Conservation (phyloP, 2,113 vertebrate genomes). For the Platycercus adscitus region DNA sequence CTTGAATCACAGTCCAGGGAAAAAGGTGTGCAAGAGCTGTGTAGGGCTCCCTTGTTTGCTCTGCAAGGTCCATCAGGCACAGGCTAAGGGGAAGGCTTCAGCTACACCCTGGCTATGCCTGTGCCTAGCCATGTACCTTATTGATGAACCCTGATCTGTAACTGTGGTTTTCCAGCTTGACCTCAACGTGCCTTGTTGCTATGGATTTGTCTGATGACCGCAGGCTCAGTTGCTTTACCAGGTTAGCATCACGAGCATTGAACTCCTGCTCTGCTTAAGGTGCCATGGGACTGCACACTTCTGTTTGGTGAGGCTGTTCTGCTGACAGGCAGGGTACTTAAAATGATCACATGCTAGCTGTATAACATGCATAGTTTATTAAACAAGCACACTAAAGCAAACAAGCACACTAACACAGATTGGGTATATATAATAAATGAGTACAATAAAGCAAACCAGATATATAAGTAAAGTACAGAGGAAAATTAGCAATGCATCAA, state of each 20-base stretch:
- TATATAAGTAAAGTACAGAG: not conserved
- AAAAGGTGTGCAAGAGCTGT: not conserved
- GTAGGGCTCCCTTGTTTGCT: not conserved
- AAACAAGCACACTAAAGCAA: not conserved
- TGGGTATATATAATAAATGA: not conserved
- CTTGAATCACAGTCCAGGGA: not conserved
- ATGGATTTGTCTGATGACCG: not conserved
- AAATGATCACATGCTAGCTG: not conserved
- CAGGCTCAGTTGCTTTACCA: not conserved
- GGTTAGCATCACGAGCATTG: not conserved
- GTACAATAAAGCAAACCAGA: not conserved
- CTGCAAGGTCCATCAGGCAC: not conserved
- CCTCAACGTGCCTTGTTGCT: not conserved
- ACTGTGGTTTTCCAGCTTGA: not conserved
- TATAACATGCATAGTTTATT: not conserved
- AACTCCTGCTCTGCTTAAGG: not conserved
- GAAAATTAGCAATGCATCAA: not conserved
- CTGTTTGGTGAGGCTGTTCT: not conserved
- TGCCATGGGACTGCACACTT: not conserved
- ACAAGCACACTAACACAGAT: not conserved
- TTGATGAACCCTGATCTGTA: not conserved
- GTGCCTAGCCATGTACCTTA: not conserved
- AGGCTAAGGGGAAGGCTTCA: not conserved
- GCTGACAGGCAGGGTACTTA: not conserved
- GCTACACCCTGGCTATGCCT: not conserved